Evolutionary conservation across 1,140 invertebrate species (phyloP).

Genomic region (Drosophila burlai): DNA sequence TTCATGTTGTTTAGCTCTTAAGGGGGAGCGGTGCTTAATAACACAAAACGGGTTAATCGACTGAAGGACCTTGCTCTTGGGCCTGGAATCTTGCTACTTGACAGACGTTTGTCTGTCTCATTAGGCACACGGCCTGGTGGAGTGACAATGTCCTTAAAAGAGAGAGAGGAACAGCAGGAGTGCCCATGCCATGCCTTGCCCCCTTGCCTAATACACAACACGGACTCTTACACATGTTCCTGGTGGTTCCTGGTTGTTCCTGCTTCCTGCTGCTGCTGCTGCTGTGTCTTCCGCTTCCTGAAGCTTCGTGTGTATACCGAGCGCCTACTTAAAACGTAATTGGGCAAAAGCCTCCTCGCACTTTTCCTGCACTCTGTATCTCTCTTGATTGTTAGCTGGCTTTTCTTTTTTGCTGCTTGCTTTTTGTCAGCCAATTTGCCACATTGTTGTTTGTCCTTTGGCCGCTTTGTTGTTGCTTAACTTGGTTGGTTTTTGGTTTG

Average conservation of each 20-base stretch:
- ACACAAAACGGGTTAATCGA: slow-evolving; percentile 40
- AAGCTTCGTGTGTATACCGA: slow-evolving; percentile 68
- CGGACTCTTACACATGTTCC: slow-evolving; percentile 68
- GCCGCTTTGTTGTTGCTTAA: slow-evolving; percentile 11
- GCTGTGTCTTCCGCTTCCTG: slow-evolving; percentile 17
- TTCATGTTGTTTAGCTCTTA: background rate
- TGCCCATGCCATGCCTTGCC: background rate
- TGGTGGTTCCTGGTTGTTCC: background rate
- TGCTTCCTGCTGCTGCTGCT: background rate
- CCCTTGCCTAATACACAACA: background rate
- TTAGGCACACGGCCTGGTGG: slow-evolving; percentile 34
- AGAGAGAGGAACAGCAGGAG: background rate
- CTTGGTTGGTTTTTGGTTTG: slow-evolving; percentile 18
- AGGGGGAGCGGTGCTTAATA: background rate
- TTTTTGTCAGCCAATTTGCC: slow-evolving; percentile 31
- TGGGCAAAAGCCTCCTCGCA: slow-evolving; percentile 34
- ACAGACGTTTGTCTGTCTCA: slow-evolving; percentile 31
- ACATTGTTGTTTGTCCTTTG: slow-evolving; percentile 21
- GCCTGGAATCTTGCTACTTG: slow-evolving; percentile 10
- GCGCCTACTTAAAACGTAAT: slow-evolving; percentile 68
- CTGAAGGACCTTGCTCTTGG: slow-evolving; percentile 46
- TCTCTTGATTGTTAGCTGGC: slow-evolving; percentile 4
- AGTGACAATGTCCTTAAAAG: slow-evolving; percentile 1
- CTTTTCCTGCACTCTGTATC: slow-evolving; percentile 29
- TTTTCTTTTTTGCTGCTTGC: slow-evolving; percentile 3